phyloP scores from a whole-genome alignment of 2,113 vertebrate species.

The Ptychochromis oligacanthus region DNA sequence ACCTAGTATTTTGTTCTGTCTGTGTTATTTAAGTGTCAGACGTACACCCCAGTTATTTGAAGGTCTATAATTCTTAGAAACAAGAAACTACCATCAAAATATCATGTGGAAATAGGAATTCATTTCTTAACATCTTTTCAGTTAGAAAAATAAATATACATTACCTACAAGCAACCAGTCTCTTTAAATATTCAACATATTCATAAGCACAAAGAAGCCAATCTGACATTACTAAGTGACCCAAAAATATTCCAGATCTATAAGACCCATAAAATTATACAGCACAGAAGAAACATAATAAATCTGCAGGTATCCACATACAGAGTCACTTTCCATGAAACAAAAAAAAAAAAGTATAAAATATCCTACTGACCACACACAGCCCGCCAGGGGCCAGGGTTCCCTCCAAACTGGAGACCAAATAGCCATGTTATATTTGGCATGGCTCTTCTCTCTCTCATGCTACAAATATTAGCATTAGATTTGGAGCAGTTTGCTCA shows the following conservation, averaged over 20 bases:
- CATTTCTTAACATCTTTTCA: constrained; percentile 7
- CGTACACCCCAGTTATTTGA: not conserved
- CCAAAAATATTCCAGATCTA: constrained; percentile 78
- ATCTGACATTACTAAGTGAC: constrained; percentile 58
- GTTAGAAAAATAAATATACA: constrained; percentile 71
- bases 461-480: constrained; percentile 72
- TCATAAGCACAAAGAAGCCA: constrained; percentile 53
- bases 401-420: constrained; percentile 78
- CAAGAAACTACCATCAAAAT: constrained; percentile 1
- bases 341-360: constrained; percentile 50
- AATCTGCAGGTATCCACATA: constrained; percentile 67
- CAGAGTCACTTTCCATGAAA: constrained; percentile 51
- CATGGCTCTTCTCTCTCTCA: constrained; percentile 69
- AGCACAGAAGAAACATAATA: constrained; percentile 70
- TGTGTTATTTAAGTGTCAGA: not conserved
- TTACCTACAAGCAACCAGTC: constrained; percentile 39
- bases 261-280: constrained; percentile 80
- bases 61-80: constrained; percentile 2
- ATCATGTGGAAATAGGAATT: constrained; percentile 8
- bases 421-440: constrained; percentile 76
- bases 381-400: constrained; percentile 78
- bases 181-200: constrained; percentile 71
- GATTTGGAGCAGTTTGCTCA: constrained; percentile 59
- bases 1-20: not conserved
- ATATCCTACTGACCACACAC: constrained; percentile 74